phyloP scores from a whole-genome alignment of 2,888 invertebrate species.

The Nephrocerus scutellatus region DNA sequence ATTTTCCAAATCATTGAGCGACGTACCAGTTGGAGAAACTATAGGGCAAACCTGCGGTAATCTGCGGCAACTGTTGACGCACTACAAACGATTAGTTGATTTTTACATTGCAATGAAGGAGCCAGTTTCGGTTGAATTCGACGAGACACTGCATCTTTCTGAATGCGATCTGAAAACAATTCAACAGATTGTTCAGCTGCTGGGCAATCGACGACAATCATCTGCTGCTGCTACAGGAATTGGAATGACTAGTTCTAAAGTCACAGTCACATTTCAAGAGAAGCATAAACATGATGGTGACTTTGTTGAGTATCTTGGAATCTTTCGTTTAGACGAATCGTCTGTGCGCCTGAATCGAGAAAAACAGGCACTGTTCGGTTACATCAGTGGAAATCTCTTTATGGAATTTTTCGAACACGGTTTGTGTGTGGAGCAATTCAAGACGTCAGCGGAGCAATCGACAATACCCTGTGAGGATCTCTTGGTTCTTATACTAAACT shows the following conservation, averaged over 20 bases:
- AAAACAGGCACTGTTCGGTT: conserved; percentile 36
- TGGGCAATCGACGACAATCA: conserved; percentile 29
- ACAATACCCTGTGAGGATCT: conserved; percentile 54
- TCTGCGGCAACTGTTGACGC: conserved; percentile 29
- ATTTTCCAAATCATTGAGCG: conserved; percentile 26
- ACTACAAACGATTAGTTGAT: conserved; percentile 37
- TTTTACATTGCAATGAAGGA: conserved; percentile 38
- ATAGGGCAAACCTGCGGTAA: conserved; percentile 38
- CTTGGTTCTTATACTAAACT: conserved; percentile 62
- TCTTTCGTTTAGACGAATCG: conserved; percentile 37
- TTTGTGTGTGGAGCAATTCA: conserved; percentile 46
- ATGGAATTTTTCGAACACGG: conserved; percentile 36
- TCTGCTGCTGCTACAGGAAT: background rate
- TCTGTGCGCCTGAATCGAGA: conserved; percentile 40
- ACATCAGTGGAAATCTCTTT: conserved; percentile 37
- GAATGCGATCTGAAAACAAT: conserved; percentile 53
- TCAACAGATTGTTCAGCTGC: conserved; percentile 57
- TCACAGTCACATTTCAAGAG: conserved; percentile 55
- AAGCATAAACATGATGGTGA: conserved; percentile 50
- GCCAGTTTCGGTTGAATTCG: conserved; percentile 23
- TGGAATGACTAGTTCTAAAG: conserved; percentile 6
- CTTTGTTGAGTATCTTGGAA: conserved; percentile 50
- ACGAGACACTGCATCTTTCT: conserved; percentile 31
- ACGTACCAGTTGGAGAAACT: too few relatives aligned
- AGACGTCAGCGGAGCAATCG: conserved; percentile 27